Evolutionary conservation across 2,113 vertebrate genomes (phyloP).

Genomic region (Mustelus asterias): DNA sequence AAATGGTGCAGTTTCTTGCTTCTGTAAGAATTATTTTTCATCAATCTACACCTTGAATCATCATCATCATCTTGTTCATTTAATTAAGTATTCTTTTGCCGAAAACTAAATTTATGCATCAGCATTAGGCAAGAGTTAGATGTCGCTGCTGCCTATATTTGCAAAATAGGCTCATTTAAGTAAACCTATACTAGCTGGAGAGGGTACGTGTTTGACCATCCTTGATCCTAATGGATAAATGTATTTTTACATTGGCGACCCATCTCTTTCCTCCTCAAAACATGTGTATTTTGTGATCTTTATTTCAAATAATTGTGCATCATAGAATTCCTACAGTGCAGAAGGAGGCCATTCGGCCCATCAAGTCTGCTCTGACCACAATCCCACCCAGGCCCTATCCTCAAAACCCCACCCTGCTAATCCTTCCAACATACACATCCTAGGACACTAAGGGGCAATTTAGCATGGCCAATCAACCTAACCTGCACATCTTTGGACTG

Average conservation of each 20-base stretch:
- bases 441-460: too few relatives aligned
- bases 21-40: too few relatives aligned
- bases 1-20: too few relatives aligned
- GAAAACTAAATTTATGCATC: not conserved
- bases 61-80: not conserved
- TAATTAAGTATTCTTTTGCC: not conserved
- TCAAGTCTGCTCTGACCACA: too few relatives aligned
- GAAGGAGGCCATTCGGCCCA: too few relatives aligned
- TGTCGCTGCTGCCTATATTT: not conserved
- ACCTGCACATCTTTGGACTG: too few relatives aligned
- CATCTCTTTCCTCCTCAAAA: not conserved
- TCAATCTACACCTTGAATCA: not conserved
- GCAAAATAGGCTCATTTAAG: not conserved
- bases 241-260: not conserved
- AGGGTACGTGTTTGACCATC: not conserved
- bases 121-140: not conserved
- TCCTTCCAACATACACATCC: too few relatives aligned
- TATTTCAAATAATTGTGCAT: not conserved
- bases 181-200: not conserved
- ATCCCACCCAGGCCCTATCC: too few relatives aligned
- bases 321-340: too few relatives aligned
- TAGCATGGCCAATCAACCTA: too few relatives aligned
- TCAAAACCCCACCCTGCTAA: too few relatives aligned
- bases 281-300: not conserved
- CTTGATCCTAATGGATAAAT: not conserved